phyloP scores from a whole-genome alignment of 2,797 vertebrate species.

The Gadopsis bispinosus region DNA sequence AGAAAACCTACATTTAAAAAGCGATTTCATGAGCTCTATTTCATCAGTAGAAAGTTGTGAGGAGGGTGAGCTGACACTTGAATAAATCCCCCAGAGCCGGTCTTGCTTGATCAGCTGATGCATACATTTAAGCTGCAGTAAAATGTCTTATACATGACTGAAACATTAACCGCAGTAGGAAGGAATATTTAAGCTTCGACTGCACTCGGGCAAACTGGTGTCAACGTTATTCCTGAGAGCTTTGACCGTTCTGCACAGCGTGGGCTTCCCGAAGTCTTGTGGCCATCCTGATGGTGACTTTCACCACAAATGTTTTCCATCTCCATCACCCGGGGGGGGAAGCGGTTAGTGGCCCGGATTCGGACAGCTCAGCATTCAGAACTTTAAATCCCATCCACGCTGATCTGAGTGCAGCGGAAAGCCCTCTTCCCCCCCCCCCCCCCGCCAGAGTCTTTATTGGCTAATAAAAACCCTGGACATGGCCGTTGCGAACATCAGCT shows the following conservation, averaged over 20 bases:
- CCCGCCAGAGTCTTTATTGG: constrained; percentile 51
- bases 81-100: too few relatives aligned
- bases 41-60: neutral
- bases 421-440: neutral
- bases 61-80: neutral
- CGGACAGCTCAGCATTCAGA: constrained; percentile 37
- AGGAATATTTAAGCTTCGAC: neutral
- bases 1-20: too few relatives aligned
- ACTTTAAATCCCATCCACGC: constrained; percentile 4
- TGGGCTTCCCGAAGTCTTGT: neutral
- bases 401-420: constrained; percentile 61
- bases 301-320: constrained; percentile 60
- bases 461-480: constrained; percentile 47
- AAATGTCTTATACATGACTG: neutral
- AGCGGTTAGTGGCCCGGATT: constrained; percentile 29
- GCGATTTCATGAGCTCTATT: neutral
- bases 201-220: neutral
- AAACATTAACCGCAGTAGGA: neutral
- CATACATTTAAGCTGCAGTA: neutral
- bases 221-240: neutral
- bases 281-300: constrained; percentile 25
- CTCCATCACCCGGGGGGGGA: constrained; percentile 46
- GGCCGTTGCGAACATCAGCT: constrained; percentile 20
- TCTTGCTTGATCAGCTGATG: neutral
- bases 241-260: neutral